phyloP scores from a whole-genome alignment of 2,888 invertebrate species.

The Steromphala cineraria region DNA sequence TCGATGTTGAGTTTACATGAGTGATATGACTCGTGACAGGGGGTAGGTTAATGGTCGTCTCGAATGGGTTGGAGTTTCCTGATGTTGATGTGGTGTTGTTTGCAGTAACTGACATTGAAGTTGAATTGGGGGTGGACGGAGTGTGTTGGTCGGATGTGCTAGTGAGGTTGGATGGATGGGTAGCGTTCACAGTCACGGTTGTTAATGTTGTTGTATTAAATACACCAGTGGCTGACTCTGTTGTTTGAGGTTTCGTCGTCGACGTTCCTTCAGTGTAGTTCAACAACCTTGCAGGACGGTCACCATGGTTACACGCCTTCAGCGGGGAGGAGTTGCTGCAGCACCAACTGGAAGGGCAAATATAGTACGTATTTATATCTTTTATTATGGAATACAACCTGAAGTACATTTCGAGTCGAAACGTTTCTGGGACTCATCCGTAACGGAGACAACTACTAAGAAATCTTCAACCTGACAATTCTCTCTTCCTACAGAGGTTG shows the following conservation, averaged over 20 bases:
- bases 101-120: not conserved
- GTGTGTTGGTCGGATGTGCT: not conserved
- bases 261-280: too few species aligned
- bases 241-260: not conserved
- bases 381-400: too few species aligned
- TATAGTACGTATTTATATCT: too few species aligned
- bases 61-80: not conserved
- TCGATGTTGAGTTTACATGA: not conserved
- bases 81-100: not conserved
- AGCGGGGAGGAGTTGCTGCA: conserved; percentile 3
- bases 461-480: too few species aligned
- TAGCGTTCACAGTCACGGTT: not conserved
- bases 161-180: not conserved
- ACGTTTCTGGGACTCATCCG: too few species aligned
- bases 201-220: not conserved
- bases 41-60: not conserved
- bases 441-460: too few species aligned
- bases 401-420: too few species aligned
- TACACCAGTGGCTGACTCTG: not conserved
- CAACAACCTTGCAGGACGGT: not conserved
- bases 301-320: not conserved
- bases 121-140: not conserved
- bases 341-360: not conserved
- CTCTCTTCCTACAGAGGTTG: too few species aligned
- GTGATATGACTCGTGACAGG: not conserved